These are phyloP conservation scores for Chelidonichthys spinosus DNA, from an alignment of 2,797 vertebrate genomes.

Conservation along the genomic window DNA sequence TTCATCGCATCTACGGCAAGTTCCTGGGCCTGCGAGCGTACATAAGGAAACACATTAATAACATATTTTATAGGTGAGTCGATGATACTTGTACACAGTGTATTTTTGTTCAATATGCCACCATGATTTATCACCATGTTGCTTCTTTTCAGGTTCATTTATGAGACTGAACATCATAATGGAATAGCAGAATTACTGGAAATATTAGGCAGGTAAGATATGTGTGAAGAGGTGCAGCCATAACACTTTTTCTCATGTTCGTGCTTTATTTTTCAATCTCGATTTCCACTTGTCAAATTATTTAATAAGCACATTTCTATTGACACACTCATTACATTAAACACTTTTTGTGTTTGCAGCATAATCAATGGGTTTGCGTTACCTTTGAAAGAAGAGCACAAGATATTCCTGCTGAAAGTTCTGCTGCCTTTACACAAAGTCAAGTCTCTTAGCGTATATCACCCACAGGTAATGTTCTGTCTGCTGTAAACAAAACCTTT, in stretches of 20 bases:
- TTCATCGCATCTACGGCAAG: slow-evolving; percentile 99
- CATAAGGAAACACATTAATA: slow-evolving; percentile 99
- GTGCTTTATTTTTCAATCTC: neutral
- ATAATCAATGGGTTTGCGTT: slow-evolving; percentile 99
- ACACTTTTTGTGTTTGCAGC: slow-evolving; percentile 73
- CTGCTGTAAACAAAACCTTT: neutral
- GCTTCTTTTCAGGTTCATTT: slow-evolving; percentile 92
- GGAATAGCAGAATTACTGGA: slow-evolving; percentile 99
- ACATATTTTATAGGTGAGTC: slow-evolving; percentile 99
- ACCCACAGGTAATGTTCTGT: slow-evolving; percentile 90
- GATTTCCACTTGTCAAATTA: neutral
- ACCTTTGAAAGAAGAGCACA: slow-evolving; percentile 99
- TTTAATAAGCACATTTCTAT: neutral
- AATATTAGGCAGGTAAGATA: slow-evolving; percentile 95
- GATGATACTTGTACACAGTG: neutral
- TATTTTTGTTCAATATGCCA: neutral
- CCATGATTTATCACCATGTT: neutral
- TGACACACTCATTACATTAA: neutral
- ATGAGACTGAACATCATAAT: slow-evolving; percentile 99
- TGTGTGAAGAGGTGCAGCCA: neutral
- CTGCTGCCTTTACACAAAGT: slow-evolving; percentile 99
- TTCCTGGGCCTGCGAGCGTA: slow-evolving; percentile 98
- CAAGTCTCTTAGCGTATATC: slow-evolving; percentile 98
- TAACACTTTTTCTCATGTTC: neutral
- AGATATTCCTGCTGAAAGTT: slow-evolving; percentile 98